Percentiles rank a stretch among this genome's conserved stretches.
Evolutionary conservation across 2,797 vertebrate species (phyloP).

Genomic region (Anolis apletophallus): DNA sequence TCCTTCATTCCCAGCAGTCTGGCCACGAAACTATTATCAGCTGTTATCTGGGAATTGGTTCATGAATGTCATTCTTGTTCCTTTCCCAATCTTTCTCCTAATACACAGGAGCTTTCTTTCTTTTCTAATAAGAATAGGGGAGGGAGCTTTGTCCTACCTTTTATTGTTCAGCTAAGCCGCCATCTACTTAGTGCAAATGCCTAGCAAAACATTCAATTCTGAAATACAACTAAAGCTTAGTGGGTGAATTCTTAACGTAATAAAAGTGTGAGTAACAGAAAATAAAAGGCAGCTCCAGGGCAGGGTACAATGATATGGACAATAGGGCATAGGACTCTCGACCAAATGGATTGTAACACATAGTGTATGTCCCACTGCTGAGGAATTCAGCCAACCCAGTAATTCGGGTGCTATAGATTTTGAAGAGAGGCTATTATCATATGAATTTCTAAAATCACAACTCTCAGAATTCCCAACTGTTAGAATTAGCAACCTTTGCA

Average conservation of each 20-base stretch:
- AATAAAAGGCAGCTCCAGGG: not conserved
- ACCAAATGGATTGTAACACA: not conserved
- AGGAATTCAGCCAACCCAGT: not conserved
- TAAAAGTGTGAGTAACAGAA: not conserved
- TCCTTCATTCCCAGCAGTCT: not conserved
- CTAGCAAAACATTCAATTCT: not conserved
- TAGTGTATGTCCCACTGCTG: too few relatives aligned
- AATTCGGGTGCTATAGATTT: not conserved
- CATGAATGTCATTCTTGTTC: slow-evolving; percentile 6
- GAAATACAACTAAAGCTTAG: not conserved
- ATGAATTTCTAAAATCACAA: not conserved
- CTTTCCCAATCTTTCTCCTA: not conserved
- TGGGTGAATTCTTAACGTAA: not conserved
- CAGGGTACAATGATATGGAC: not conserved
- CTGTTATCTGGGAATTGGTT: slow-evolving; percentile 5
- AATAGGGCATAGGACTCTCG: not conserved
- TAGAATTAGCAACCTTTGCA: not conserved
- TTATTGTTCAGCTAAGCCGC: slow-evolving; percentile 3
- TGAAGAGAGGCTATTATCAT: not conserved
- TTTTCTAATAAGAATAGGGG: not conserved
- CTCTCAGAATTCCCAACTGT: not conserved
- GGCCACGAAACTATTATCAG: slow-evolving; percentile 22
- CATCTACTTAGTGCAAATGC: not conserved
- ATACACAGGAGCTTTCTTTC: not conserved
- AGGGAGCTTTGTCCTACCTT: not conserved